Evolutionary conservation across 2,797 vertebrate species (phyloP).

Genomic region (Podarcis lilfordi): DNA sequence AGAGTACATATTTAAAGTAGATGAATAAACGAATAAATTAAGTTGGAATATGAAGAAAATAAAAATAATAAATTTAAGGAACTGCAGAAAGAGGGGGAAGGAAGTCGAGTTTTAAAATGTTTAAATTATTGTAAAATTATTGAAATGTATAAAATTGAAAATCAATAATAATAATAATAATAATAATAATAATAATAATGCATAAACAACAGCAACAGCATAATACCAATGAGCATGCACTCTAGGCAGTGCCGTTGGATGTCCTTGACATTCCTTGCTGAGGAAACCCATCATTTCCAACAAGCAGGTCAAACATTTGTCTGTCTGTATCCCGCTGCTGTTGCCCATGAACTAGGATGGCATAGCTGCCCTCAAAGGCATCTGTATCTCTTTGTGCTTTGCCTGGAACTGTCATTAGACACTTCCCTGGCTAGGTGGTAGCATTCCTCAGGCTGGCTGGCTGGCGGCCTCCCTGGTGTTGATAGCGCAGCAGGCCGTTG

Average conservation of each 20-base stretch:
- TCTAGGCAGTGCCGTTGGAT: slow-evolving; percentile 5
- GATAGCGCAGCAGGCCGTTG: slow-evolving; percentile 54
- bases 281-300: not conserved
- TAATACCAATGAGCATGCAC: not conserved
- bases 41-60: too few relatives aligned
- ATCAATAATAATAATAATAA: too few relatives aligned
- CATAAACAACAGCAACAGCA: too few relatives aligned
- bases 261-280: not conserved
- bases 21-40: too few relatives aligned
- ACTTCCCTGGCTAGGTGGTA: slow-evolving; percentile 25
- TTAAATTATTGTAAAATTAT: too few relatives aligned
- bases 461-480: slow-evolving; percentile 42
- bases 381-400: slow-evolving; percentile 21
- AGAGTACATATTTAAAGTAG: too few relatives aligned
- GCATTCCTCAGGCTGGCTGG: slow-evolving; percentile 36
- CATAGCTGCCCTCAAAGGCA: slow-evolving; percentile 21
- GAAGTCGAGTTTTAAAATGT: too few relatives aligned
- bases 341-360: not conserved
- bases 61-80: too few relatives aligned
- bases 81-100: too few relatives aligned
- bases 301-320: not conserved
- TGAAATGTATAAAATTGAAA: too few relatives aligned
- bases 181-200: too few relatives aligned
- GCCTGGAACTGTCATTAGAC: slow-evolving; percentile 25
- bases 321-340: not conserved